Evolutionary conservation across 1,140 invertebrate genomes (phyloP), one percentile per base, ranked within the genome.

Genomic region (Gryllus bimaculatus): DNA sequence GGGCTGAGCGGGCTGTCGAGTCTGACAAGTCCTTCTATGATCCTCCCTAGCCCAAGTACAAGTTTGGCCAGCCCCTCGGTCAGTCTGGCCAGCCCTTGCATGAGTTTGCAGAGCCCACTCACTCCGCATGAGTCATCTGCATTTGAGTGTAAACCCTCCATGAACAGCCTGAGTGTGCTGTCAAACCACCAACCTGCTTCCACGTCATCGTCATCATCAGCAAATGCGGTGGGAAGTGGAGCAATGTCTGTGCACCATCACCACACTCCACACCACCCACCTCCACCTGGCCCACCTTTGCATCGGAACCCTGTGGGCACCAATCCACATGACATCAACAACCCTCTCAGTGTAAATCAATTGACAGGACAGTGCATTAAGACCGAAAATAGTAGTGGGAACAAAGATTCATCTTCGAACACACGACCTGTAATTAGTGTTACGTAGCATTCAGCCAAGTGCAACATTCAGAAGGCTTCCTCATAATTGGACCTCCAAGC

Each of bases 261-360:
- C 48, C 82, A 83, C 76, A 81, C 80, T 81, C 82, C 77, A 81
- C 81, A 82, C 79, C 82, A 82, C 82, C 83, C 49, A 78, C 80
- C 80, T 77, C 81, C 83, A 81, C 78, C 79, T 75, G 82, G 82
- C 76, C 87, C 88, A 54, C 87, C 87, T 21, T 89, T 89, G 8
- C 87, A 88, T 77, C 89, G 93, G 73, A 91, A 94, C 85, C 94
- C 95, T 21, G 94, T 96, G 66, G 95, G 94, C 78, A 95, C 94
- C 12, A 96, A 96, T 86, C 95, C 95, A 13, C 91, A 94, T 82
- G 94, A 96, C 87, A 93, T 94, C 79, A 96, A 96, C 87, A 96
- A 96, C 88, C 95, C 95, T 39, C 88, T 96, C 47, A 95, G 93
- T 85, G 94, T 96, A 49, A 95, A 95, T 83, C 93, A 95, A 86